Evolutionary conservation across 2,797 vertebrate species (phyloP).

Genomic region (Leptoclinus maculatus): DNA sequence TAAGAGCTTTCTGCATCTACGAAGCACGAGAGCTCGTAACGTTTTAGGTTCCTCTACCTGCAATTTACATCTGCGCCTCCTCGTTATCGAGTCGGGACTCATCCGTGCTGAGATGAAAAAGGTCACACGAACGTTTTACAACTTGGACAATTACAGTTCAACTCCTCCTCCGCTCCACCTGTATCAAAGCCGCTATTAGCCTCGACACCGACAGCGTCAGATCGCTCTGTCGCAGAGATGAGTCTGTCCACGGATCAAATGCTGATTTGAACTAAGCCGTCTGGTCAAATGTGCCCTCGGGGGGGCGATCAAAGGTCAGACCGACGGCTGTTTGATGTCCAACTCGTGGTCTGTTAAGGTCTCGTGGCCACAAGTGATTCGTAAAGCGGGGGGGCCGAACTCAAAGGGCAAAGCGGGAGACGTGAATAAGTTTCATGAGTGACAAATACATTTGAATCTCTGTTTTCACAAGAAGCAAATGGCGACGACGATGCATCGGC

Average conservation of each 20-base stretch:
- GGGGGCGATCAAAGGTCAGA: constrained; percentile 76
- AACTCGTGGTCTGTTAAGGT: constrained; percentile 54
- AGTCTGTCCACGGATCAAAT: constrained; percentile 42
- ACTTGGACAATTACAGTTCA: constrained; percentile 34
- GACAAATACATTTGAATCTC: constrained; percentile 63
- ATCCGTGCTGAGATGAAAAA: constrained; percentile 19
- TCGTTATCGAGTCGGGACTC: constrained; percentile 13
- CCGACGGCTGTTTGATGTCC: constrained; percentile 68
- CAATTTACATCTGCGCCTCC: neutral
- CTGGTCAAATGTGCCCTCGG: constrained; percentile 53
- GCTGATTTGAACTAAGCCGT: constrained; percentile 49
- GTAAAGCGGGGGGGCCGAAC: constrained; percentile 22
- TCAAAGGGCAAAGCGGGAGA: constrained; percentile 70
- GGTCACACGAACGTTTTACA: constrained; percentile 50
- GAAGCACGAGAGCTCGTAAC: neutral
- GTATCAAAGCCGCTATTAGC: constrained; percentile 43
- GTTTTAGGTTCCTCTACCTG: constrained; percentile 17
- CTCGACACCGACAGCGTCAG: neutral
- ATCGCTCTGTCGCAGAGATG: neutral
- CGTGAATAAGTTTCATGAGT: constrained; percentile 56
- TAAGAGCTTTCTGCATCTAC: constrained; percentile 6
- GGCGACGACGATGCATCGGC: constrained; percentile 32
- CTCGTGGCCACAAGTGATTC: constrained; percentile 67
- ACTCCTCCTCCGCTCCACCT: constrained; percentile 40
- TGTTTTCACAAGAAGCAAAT: constrained; percentile 59